These are phyloP conservation scores for Crenuchus spilurus DNA, from an alignment of 2,797 vertebrate species.

Conservation along the genomic window DNA sequence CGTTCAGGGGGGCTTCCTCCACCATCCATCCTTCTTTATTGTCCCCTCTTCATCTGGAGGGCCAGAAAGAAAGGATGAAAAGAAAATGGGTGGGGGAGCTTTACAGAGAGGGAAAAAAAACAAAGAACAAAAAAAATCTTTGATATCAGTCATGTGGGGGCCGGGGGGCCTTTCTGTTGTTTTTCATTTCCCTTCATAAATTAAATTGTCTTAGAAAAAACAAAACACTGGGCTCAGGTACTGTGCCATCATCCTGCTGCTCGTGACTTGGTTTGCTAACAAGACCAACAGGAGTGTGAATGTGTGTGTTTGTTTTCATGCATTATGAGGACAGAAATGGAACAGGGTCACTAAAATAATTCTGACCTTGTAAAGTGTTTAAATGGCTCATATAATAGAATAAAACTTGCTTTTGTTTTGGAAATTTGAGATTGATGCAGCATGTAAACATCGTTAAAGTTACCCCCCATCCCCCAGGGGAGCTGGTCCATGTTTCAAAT, in stretches of 20 bases:
- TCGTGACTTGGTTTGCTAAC: slow-evolving; percentile 31
- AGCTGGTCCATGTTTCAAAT: too few relatives aligned
- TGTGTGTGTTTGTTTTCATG: neutral
- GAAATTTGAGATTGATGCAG: too few relatives aligned
- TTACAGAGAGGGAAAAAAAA: neutral
- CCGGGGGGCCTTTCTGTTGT: slow-evolving; percentile 11
- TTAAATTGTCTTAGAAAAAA: slow-evolving; percentile 38
- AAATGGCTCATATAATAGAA: too few relatives aligned
- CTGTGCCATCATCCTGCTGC: neutral
- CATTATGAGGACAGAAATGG: neutral
- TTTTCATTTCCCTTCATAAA: slow-evolving; percentile 44
- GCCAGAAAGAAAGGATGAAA: slow-evolving; percentile 1
- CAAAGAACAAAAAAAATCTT: neutral
- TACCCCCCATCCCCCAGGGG: too few relatives aligned
- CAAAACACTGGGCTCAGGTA: neutral
- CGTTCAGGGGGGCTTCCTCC: slow-evolving; percentile 36
- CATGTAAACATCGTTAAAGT: too few relatives aligned
- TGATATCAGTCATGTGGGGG: slow-evolving; percentile 31
- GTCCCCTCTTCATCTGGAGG: slow-evolving; percentile 14
- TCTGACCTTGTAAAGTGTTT: neutral
- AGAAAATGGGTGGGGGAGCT: neutral
- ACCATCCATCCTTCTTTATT: slow-evolving; percentile 53
- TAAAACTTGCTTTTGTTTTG: too few relatives aligned
- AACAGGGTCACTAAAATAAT: too few relatives aligned
- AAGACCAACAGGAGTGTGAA: neutral